Evolutionary conservation across 2,888 invertebrate genomes (phyloP).

Genomic region (Trileptium ribeirensis): DNA sequence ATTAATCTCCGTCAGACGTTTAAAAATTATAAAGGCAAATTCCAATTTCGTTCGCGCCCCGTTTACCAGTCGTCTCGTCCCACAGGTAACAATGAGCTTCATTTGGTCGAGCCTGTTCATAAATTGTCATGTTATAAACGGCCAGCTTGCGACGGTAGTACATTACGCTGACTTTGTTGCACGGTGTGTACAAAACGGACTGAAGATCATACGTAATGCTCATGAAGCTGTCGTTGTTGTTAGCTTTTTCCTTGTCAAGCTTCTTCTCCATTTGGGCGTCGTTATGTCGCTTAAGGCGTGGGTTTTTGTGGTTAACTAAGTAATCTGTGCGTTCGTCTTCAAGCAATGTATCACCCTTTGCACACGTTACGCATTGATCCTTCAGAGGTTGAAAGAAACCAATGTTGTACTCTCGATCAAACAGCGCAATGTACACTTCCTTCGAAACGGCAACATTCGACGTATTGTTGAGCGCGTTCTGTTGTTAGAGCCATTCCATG

Average conservation of each 20-base stretch:
- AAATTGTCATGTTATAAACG: constrained; percentile 14
- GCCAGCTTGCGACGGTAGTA: constrained; percentile 17
- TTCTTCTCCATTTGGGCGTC: neutral
- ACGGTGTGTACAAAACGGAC: constrained; percentile 6
- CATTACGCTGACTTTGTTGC: constrained; percentile 8
- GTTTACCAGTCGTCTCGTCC: neutral
- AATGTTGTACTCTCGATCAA: constrained; percentile 5
- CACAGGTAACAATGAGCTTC: constrained; percentile 16
- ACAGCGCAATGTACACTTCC: neutral
- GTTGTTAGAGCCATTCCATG: neutral
- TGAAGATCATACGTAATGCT: constrained; percentile 16
- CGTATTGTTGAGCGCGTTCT: neutral
- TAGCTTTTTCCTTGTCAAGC: neutral
- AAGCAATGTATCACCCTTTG: neutral
- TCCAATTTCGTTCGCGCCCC: constrained; percentile 18
- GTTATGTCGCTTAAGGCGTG: neutral
- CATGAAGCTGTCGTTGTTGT: neutral
- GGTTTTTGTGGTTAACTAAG: neutral
- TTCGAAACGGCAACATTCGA: neutral
- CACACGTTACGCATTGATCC: constrained; percentile 8
- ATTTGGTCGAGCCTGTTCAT: neutral
- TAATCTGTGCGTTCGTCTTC: neutral
- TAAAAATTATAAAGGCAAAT: constrained; percentile 8
- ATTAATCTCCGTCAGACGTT: too few species aligned
- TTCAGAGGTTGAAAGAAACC: constrained; percentile 12